Evolutionary conservation across 2,797 vertebrate species (phyloP).

Genomic region (Cyclopterus lumpus): DNA sequence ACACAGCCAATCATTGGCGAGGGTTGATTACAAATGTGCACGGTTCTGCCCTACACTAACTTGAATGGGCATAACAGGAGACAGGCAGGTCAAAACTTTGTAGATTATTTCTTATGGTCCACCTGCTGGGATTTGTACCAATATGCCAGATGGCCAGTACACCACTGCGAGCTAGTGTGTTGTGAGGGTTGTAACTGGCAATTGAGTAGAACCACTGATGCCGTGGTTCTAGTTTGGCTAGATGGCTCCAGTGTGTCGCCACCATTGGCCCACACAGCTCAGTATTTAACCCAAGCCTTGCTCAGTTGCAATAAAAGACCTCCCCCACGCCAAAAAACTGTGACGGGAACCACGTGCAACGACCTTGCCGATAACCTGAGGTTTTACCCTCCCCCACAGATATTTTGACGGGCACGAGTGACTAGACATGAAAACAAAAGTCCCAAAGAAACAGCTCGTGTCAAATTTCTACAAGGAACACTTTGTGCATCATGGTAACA

Average conservation of each 20-base stretch:
- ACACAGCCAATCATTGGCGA: neutral
- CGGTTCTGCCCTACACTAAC: neutral
- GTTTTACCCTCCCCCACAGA: neutral
- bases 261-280: neutral
- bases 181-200: neutral
- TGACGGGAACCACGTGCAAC: neutral
- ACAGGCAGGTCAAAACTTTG: neutral
- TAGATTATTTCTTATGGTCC: neutral
- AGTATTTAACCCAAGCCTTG: neutral
- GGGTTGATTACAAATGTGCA: neutral
- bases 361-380: neutral
- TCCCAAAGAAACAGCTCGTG: neutral
- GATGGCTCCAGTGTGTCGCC: neutral
- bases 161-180: no score
- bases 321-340: neutral
- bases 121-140: no score
- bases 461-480: neutral
- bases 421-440: neutral
- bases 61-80: neutral
- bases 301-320: constrained; percentile 1
- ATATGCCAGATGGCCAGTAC: no score
- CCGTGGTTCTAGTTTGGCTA: neutral
- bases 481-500: neutral
- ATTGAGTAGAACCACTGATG: neutral
- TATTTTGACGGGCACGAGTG: neutral